phyloP scores from a whole-genome alignment of 2,113 vertebrate genomes.

The Pelecanus crispus region DNA sequence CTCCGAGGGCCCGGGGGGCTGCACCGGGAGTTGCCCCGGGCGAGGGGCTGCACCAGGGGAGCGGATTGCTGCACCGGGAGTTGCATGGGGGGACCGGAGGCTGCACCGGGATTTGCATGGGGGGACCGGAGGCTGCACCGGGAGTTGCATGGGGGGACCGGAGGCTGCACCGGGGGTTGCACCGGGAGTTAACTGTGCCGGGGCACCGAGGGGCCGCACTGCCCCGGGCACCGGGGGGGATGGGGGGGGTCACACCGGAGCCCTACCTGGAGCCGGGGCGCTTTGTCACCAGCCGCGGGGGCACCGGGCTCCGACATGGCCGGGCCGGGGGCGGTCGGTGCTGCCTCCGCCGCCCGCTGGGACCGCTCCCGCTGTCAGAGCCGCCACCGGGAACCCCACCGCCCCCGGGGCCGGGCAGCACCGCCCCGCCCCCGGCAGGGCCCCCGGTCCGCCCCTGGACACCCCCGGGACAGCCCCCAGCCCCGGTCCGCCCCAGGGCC shows the following conservation, averaged over 20 bases:
- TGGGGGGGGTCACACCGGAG: neutral
- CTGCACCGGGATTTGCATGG: too few relatives aligned
- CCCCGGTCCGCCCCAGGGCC: neutral
- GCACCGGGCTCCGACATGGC: slow-evolving; percentile 58
- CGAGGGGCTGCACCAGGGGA: neutral
- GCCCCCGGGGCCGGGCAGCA: neutral
- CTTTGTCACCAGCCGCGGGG: slow-evolving; percentile 48
- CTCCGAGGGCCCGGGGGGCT: too few relatives aligned
- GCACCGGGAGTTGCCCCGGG: neutral
- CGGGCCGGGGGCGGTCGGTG: neutral
- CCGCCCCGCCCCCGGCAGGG: neutral
- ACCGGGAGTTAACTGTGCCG: neutral
- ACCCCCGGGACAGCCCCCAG: neutral
- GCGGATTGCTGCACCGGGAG: neutral
- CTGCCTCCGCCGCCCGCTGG: neutral
- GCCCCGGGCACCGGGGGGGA: neutral
- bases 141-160: neutral
- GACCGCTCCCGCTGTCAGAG: neutral
- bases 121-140: neutral
- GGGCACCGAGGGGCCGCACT: neutral
- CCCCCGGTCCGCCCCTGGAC: neutral
- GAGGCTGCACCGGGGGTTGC: too few relatives aligned
- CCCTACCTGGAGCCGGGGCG: slow-evolving; percentile 65
- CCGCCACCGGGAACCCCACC: neutral
- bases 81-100: too few relatives aligned